Evolutionary conservation across 2,888 invertebrate genomes (phyloP), one percentile per base, ranked within the genome.

Genomic region (Tupiocoris notatus): DNA sequence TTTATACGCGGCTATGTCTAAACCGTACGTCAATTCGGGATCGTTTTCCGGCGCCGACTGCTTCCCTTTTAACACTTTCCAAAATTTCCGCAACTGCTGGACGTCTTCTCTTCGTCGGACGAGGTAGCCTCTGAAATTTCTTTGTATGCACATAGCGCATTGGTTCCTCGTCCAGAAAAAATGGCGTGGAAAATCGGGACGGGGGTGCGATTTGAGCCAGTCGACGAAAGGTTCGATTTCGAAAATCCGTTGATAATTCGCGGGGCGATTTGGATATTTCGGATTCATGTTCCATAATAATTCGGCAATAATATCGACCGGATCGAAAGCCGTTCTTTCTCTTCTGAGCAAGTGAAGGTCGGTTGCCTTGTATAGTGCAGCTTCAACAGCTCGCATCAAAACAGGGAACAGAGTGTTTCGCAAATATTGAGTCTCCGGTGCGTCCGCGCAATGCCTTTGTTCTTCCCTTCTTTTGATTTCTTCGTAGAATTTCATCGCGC

Each of bases 211-310:
- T 22, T 9, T 57, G 17, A 74, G 74, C 74, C 74, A 74, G 22
- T 63, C 56, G 17, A 20, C 64, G 64, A 74, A 74, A 1, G 63
- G 64, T 16, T 9, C 16, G 18, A 74, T 74, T 12, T 74, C 74
- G 24, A 74, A 74, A 56, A 74, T 20, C 2, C 18, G 1, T 20
- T 24, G 63, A 57, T 74, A 74, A 21, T 64, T 24, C 23, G 39
- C 57, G n/a, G 57, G 64, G 16, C 74, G n/a, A 16, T 74, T 23
- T 0, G 74, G 74, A 22, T 17, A 64, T 17, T 54, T 63, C 1
- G 74, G 64, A 23, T 74, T 74, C 64, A 64, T 64, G 18, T 74
- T 74, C 74, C 74, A 74, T 17, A 74, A n/a, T 9, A 64, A 59
- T 54, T 74, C 74, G 1, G 74, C 18, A 2, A 74, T 12, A 1